Evolutionary conservation across 30 jellyfish, hydroid and myxozoan species (phyloP).

Genomic region (Turritopsis dohrnii): DNA sequence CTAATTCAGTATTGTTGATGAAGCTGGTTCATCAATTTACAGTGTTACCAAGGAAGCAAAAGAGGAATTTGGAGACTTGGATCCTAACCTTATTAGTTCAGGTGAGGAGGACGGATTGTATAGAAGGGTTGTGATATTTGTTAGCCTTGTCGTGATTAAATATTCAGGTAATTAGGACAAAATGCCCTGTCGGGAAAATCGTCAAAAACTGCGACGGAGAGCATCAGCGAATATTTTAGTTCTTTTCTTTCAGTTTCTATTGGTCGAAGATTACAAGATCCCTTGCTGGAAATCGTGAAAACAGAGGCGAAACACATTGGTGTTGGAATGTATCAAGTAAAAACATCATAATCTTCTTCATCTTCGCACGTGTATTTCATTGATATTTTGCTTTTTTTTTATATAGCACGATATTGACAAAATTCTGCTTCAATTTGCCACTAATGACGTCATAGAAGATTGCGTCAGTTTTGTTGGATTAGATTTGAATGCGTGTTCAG

Average conservation of each 20-base stretch:
- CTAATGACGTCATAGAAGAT: constrained; percentile 59
- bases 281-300: constrained; percentile 64
- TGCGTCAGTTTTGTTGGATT: constrained; percentile 88
- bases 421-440: constrained; percentile 39
- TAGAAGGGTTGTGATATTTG: no score
- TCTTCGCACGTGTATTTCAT: neutral
- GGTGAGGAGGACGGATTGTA: no score
- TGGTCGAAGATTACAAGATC: constrained; percentile 89
- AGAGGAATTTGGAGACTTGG: constrained; percentile 52
- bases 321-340: constrained; percentile 88
- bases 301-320: constrained; percentile 71
- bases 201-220: neutral
- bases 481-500: constrained; percentile 79
- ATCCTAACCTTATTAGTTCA: constrained; percentile 78
- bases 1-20: constrained; percentile 66
- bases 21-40: constrained; percentile 80
- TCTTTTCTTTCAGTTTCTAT: constrained; percentile 51
- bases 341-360: neutral
- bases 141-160: no score
- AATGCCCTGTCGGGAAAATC: neutral
- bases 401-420: constrained; percentile 63
- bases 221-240: neutral
- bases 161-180: neutral
- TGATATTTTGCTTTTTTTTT: neutral
- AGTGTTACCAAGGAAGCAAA: constrained; percentile 76